Conservation (phyloP, 2,797 vertebrate genomes). For the Dipus sagitta region DNA sequence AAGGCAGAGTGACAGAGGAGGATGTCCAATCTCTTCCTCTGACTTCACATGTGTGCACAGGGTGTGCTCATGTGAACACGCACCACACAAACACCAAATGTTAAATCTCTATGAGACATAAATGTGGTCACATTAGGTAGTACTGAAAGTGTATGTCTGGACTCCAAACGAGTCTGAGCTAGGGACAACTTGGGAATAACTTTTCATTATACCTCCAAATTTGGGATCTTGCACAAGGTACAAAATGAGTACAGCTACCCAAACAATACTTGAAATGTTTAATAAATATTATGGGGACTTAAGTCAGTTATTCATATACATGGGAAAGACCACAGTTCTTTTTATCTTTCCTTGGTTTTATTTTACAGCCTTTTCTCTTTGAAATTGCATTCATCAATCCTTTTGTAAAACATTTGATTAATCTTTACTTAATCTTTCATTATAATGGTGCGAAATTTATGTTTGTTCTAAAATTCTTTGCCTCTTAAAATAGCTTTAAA, state of each 20-base stretch:
- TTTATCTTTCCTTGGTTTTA: slow-evolving; percentile 26
- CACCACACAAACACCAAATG: background rate
- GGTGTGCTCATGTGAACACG: too few relatives aligned
- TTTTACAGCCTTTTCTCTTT: slow-evolving; percentile 55
- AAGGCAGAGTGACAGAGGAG: too few relatives aligned
- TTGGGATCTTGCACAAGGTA: background rate
- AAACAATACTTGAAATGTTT: background rate
- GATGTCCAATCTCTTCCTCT: too few relatives aligned
- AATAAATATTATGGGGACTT: background rate
- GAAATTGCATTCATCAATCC: slow-evolving; percentile 17
- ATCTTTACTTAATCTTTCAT: slow-evolving; percentile 50
- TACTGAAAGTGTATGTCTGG: background rate
- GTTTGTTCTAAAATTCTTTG: slow-evolving; percentile 12
- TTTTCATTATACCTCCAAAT: background rate
- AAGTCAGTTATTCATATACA: background rate
- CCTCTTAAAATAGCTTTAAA: background rate
- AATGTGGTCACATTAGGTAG: background rate
- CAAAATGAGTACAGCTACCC: background rate
- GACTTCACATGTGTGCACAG: too few relatives aligned
- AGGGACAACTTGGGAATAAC: background rate
- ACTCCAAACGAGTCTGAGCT: background rate
- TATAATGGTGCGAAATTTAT: slow-evolving; percentile 2
- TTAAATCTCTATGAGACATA: background rate
- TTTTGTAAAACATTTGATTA: slow-evolving; percentile 43
- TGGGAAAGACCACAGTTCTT: background rate